A percentile compares a stretch with the other conserved stretches of the same genome.
These are phyloP conservation scores for Pygoscelis antarcticus DNA, from an alignment of 2,113 vertebrate species.

Conservation along the genomic window DNA sequence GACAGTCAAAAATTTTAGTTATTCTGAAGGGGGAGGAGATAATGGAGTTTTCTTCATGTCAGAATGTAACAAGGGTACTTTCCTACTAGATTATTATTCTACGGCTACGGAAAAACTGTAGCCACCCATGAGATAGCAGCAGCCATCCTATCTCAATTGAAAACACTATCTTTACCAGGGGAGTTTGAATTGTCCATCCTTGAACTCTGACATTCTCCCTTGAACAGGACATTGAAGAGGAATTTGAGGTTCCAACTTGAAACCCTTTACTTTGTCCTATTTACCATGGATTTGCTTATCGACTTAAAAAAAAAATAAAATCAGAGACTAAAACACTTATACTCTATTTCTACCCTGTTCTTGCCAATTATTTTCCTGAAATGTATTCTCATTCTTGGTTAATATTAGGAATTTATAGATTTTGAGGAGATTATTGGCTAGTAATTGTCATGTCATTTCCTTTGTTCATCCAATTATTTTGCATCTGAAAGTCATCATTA, in stretches of 20 bases:
- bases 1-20: not conserved
- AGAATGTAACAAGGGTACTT: not conserved
- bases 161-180: not conserved
- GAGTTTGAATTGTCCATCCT: not conserved
- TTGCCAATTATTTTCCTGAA: not conserved
- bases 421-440: not conserved
- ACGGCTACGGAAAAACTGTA: not conserved
- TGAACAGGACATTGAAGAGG: not conserved
- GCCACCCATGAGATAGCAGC: not conserved
- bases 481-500: not conserved
- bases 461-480: not conserved
- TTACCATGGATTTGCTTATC: not conserved
- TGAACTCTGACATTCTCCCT: not conserved
- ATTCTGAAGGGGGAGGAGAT: not conserved
- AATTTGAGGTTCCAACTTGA: not conserved
- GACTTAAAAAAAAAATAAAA: not conserved
- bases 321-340: not conserved
- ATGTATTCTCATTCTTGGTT: not conserved
- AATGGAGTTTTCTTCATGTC: not conserved
- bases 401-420: not conserved
- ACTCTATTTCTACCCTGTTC: not conserved
- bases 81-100: not conserved
- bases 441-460: not conserved
- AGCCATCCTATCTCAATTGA: not conserved
- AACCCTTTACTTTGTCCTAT: not conserved